phyloP scores from a whole-genome alignment of 2,113 vertebrate species.

The Pachypanchax playfairii region DNA sequence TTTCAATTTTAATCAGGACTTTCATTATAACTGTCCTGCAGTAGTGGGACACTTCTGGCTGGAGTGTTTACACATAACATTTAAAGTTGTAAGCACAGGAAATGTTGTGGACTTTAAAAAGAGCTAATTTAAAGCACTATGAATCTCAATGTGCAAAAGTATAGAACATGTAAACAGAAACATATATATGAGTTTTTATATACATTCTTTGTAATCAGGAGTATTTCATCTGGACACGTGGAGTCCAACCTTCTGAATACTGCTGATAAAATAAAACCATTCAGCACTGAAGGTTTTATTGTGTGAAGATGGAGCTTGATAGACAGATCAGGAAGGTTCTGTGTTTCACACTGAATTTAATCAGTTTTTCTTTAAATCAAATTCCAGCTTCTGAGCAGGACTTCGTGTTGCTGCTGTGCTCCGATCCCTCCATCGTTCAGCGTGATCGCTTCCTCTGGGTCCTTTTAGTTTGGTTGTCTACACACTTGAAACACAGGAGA shows the following conservation, averaged over 20 bases:
- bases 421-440: not conserved
- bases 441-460: not conserved
- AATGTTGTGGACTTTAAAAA: not conserved
- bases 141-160: slow-evolving; percentile 35
- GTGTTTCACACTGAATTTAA: not conserved
- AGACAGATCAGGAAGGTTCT: slow-evolving; percentile 8
- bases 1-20: no score
- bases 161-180: not conserved
- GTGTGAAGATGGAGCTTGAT: slow-evolving; percentile 7
- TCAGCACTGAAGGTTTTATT: slow-evolving; percentile 16
- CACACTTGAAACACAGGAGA: slow-evolving; percentile 70
- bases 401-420: slow-evolving; percentile 17
- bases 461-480: slow-evolving; percentile 47
- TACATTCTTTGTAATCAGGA: slow-evolving; percentile 49
- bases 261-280: slow-evolving; percentile 21
- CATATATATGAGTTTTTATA: slow-evolving; percentile 32
- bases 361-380: slow-evolving; percentile 17
- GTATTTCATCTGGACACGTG: slow-evolving; percentile 14
- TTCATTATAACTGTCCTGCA: no score
- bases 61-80: not conserved
- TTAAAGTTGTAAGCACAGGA: not conserved
- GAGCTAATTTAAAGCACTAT: not conserved
- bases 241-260: slow-evolving; percentile 57
- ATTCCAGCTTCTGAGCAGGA: slow-evolving; percentile 22
- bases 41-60: no score